phyloP scores from a whole-genome alignment of 2,888 invertebrate genomes.

The Tipula lateralis region DNA sequence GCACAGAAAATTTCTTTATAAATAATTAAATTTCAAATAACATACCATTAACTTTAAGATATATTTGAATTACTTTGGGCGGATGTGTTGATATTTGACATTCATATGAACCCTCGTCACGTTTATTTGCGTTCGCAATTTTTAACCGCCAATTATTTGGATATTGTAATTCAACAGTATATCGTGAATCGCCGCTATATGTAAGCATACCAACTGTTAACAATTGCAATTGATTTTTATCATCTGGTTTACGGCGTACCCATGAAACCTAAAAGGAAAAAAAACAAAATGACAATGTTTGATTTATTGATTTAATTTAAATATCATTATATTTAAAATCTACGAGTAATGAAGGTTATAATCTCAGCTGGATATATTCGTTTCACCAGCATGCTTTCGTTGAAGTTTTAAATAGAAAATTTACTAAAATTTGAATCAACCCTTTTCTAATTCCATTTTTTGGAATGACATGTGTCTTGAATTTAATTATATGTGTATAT shows the following conservation, averaged over 20 bases:
- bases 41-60: constrained; percentile 52
- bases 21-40: constrained; percentile 30
- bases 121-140: constrained; percentile 51
- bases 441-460: neutral
- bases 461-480: neutral
- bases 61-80: constrained; percentile 52
- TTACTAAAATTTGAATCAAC: neutral
- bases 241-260: constrained; percentile 57
- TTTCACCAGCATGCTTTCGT: neutral
- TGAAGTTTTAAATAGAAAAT: neutral
- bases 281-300: neutral
- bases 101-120: constrained; percentile 53
- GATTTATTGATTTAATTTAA: neutral
- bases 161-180: constrained; percentile 53
- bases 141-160: constrained; percentile 56
- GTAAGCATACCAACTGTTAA: constrained; percentile 63
- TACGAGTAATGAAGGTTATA: neutral
- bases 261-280: constrained; percentile 58
- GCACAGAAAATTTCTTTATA: neutral
- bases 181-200: constrained; percentile 62
- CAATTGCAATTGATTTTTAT: constrained; percentile 60
- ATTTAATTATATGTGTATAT: no score
- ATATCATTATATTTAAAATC: neutral
- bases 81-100: constrained; percentile 56
- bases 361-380: neutral